Conservation (phyloP, 2,797 vertebrate species). For the Girardinus metallicus region DNA sequence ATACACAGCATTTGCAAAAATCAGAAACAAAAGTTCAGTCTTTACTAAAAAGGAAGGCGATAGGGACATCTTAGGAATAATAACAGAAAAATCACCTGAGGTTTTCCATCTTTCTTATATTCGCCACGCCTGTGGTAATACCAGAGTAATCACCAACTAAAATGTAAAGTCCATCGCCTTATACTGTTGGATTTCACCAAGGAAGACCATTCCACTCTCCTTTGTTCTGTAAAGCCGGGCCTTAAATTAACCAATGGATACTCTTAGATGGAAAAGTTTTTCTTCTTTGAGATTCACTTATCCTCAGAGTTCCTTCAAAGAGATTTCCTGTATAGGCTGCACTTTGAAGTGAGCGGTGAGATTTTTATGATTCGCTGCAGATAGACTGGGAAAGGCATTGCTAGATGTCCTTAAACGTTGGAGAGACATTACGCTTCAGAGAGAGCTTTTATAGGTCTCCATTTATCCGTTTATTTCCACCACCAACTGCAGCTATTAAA, state of each 20-base stretch:
- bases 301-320: conserved; percentile 38
- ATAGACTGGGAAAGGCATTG: neutral
- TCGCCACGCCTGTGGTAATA: conserved; percentile 48
- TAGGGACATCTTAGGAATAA: conserved; percentile 62
- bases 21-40: neutral
- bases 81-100: conserved; percentile 51
- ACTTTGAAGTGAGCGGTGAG: conserved; percentile 20
- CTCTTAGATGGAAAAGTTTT: conserved; percentile 19
- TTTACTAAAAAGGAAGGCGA: conserved; percentile 10
- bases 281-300: conserved; percentile 29
- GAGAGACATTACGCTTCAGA: neutral
- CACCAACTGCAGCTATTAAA: neutral
- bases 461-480: neutral
- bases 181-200: conserved; percentile 35
- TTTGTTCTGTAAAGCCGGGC: conserved; percentile 59
- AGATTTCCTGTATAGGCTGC: conserved; percentile 21
- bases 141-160: conserved; percentile 53
- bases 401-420: neutral
- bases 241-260: conserved; percentile 38
- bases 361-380: conserved; percentile 13
- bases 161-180: conserved; percentile 53
- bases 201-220: conserved; percentile 48
- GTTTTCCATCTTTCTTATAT: conserved; percentile 19
- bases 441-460: conserved; percentile 1
- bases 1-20: neutral